Conservation (phyloP, 2,113 vertebrate species). For the Lichenostomus cassidix region DNA sequence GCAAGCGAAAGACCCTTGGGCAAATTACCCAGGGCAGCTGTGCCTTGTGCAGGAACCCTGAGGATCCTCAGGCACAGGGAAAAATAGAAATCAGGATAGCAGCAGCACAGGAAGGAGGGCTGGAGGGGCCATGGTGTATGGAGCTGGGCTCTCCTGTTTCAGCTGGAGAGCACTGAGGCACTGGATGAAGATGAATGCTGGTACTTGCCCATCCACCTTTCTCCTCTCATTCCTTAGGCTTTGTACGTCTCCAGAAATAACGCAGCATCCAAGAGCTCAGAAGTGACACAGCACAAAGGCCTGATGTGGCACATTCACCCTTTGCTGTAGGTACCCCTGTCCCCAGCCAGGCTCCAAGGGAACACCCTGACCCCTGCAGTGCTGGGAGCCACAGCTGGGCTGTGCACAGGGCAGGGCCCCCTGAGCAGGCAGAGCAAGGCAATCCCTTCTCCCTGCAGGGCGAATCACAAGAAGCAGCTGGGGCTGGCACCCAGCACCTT, state of each 20-base stretch:
- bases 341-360: not conserved
- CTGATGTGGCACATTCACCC: not conserved
- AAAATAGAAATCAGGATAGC: not conserved
- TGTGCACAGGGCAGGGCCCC: rapidly evolving
- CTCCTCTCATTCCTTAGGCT: not conserved
- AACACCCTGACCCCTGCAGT: not conserved
- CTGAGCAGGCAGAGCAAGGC: not conserved
- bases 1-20: not conserved
- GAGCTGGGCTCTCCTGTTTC: not conserved
- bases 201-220: not conserved
- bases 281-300: not conserved
- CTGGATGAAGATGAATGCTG: not conserved
- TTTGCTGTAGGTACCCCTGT: rapidly evolving
- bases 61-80: not conserved
- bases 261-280: rapidly evolving
- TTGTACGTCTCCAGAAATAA: not conserved
- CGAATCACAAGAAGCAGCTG: not conserved
- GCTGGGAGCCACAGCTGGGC: not conserved
- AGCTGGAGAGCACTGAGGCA: not conserved
- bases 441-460: not conserved
- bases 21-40: not conserved
- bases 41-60: not conserved
- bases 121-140: not conserved
- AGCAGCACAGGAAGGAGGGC: not conserved
- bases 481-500: not conserved